Percentiles rank a stretch among this genome's conserved stretches.
These are phyloP conservation scores for Poecilia gillii DNA, from an alignment of 2,797 vertebrate species.

Conservation along the genomic window DNA sequence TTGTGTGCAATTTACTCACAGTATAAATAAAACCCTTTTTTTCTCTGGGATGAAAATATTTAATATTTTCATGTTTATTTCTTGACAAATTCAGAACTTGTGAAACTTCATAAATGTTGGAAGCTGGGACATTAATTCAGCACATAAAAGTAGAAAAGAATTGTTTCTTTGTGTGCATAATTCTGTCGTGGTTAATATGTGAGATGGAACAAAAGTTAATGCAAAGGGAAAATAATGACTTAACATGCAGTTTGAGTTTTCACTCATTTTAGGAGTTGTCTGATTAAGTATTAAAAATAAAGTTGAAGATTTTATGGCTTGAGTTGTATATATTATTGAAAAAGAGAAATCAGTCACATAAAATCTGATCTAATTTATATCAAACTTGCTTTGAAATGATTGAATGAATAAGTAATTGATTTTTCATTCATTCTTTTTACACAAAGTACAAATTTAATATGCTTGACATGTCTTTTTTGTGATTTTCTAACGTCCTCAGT, in stretches of 20 bases:
- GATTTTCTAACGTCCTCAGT: neutral
- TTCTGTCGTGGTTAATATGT: neutral
- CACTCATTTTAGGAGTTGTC: neutral
- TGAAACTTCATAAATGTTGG: neutral
- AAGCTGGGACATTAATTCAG: neutral
- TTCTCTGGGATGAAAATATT: neutral
- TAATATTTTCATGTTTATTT: neutral
- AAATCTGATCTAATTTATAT: neutral
- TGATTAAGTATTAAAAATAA: neutral
- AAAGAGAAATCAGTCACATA: neutral
- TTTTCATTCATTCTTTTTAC: neutral
- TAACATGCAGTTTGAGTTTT: neutral
- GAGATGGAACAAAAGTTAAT: neutral
- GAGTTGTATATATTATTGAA: neutral
- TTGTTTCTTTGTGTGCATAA: neutral
- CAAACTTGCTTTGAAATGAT: neutral
- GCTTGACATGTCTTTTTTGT: neutral
- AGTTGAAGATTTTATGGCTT: neutral
- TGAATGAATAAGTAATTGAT: neutral
- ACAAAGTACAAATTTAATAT: neutral
- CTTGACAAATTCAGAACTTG: too few species aligned
- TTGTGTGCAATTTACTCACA: neutral
- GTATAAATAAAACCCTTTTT: neutral
- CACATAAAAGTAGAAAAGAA: neutral
- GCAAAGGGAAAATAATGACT: neutral